Percentiles rank a stretch among this genome's conserved stretches.
phyloP scores from a whole-genome alignment of 2,888 invertebrate genomes.

The Lasiommata megera region DNA sequence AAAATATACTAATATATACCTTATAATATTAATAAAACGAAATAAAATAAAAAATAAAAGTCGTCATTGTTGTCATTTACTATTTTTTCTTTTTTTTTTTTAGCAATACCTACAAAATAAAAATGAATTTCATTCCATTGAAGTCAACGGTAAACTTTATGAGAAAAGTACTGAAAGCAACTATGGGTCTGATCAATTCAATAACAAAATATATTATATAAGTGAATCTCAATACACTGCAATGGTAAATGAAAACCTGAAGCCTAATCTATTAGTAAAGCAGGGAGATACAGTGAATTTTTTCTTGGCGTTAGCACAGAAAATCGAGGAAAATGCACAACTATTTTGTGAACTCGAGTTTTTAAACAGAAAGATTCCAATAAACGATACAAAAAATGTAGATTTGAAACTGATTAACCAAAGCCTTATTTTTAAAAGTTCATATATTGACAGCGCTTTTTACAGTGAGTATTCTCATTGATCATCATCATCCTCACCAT shows the following conservation, averaged over 20 bases:
- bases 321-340: constrained; percentile 31
- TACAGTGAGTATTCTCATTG: too few species aligned
- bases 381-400: constrained; percentile 30
- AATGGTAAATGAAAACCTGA: neutral
- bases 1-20: too few species aligned
- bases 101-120: constrained; percentile 16
- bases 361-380: constrained; percentile 33
- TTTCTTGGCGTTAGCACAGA: constrained; percentile 23
- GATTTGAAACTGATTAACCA: constrained; percentile 38
- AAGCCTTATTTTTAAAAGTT: constrained; percentile 30
- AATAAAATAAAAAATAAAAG: too few species aligned
- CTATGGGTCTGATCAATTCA: neutral
- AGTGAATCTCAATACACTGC: neutral
- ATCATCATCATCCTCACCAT: too few species aligned
- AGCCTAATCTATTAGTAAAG: neutral
- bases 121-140: neutral
- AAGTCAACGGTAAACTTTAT: neutral
- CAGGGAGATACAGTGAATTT: constrained; percentile 1
- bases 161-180: neutral
- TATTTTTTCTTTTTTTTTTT: too few species aligned
- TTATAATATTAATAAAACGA: too few species aligned
- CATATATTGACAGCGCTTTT: neutral
- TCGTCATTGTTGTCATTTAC: too few species aligned
- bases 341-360: constrained; percentile 39
- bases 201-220: neutral